Base-by-base conservation (phyloP, 2,797 vertebrate genomes). In the Taeniopygia guttata region DNA sequence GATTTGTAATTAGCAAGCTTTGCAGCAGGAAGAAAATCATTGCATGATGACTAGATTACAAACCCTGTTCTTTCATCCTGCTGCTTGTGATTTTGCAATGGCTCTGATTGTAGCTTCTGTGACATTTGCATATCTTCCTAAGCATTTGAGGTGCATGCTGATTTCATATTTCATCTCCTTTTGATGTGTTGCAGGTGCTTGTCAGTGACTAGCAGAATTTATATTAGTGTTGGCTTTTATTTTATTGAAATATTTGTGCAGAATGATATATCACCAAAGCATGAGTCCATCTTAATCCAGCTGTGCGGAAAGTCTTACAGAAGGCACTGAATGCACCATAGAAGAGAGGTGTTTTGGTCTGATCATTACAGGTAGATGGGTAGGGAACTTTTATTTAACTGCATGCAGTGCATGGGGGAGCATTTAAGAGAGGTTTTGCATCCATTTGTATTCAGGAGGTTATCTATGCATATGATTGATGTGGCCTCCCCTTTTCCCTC, bases 41-140 rank as follows among this genome's bases (percentile, higher is more conserved):
- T 59, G 42, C 73, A 3, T 86, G 93, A 96, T 94, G 93, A 97
- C 89, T 94, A 89, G 93, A 95, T 95, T 95, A 94, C 59, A 90
- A 93, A 90, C 73, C 59, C 72, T 23, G 42, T 77, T 66, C 68
- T 94, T 97, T 95, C 84, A 96, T 95, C 70, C 43, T 49, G 55
- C 60, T 63, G 77, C 90, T 92, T 95, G 72, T 90, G 89, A 91
- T 95, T 96, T 85, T 56, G 89, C 92, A 97, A 90, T 89, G 58
- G 69, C 85, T 91, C 54, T 95, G 93, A 96, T 96, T 97, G 86
- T 94, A 89, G 83, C 84, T 96, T 85, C 72, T 81, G 77, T 85
- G 21, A 62, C 56, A 96, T 97, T 97, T 95, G 81, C 94, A 95
- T 96, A 96, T 93, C 92, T 96, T 93, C 93, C 72, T 77, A 92